A percentile compares a stretch with the other conserved stretches of the same genome.
These are phyloP conservation scores for Dryadula phaetusa DNA, from an alignment of 2,888 invertebrate species.

Conservation along the genomic window DNA sequence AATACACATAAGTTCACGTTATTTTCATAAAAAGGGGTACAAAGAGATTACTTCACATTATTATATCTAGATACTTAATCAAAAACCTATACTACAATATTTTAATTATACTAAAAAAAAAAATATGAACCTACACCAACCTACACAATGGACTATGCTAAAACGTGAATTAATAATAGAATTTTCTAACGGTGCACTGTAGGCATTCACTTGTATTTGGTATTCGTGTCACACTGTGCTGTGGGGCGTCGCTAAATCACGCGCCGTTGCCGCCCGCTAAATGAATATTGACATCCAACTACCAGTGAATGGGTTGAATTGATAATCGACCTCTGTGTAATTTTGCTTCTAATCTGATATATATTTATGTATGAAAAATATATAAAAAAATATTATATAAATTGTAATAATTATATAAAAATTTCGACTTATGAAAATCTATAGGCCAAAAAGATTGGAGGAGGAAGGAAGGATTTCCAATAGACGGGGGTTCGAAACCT, in stretches of 20 bases:
- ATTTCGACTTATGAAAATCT: too few species aligned
- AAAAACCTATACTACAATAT: not conserved
- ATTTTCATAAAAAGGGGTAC: too few species aligned
- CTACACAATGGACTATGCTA: not conserved
- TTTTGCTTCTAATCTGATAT: constrained; percentile 41
- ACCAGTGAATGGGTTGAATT: constrained; percentile 74
- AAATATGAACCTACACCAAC: not conserved
- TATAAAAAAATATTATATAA: not conserved
- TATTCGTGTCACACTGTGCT: constrained; percentile 66
- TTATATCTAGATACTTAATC: too few species aligned
- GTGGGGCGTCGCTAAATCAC: constrained; percentile 66
- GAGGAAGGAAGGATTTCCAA: too few species aligned
- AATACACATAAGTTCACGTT: too few species aligned
- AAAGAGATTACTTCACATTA: too few species aligned
- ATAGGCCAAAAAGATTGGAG: too few species aligned
- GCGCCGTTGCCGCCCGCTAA: constrained; percentile 68
- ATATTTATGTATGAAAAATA: not conserved
- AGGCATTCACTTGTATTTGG: constrained; percentile 59
- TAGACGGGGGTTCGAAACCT: too few species aligned
- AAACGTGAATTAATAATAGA: constrained; percentile 5
- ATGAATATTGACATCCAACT: constrained; percentile 82
- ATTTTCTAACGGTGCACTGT: constrained; percentile 35
- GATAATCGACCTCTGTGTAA: constrained; percentile 62
- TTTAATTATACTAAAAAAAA: not conserved
- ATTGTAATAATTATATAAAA: too few species aligned